These are phyloP conservation scores for Neodiprion fabricii DNA, from an alignment of 1,140 invertebrate genomes.

Conservation along the genomic window DNA sequence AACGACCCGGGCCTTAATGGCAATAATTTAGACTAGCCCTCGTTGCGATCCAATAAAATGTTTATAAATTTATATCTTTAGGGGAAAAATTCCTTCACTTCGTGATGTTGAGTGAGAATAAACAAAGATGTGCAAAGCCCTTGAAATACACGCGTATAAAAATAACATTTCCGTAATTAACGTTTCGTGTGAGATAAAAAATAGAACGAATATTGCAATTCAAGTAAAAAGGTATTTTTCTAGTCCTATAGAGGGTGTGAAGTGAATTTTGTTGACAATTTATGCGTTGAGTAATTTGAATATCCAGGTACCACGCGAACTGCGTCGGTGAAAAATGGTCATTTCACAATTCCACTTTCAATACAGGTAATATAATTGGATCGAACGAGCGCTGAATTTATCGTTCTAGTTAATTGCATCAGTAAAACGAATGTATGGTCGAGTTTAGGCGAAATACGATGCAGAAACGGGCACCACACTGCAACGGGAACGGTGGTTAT, in stretches of 20 bases:
- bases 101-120: no score
- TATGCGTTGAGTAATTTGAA: not conserved
- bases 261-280: not conserved
- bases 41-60: not conserved
- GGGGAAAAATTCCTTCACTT: no score
- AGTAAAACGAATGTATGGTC: not conserved
- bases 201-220: no score
- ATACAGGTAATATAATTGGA: not conserved
- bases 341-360: not conserved
- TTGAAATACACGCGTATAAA: no score
- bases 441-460: not conserved
- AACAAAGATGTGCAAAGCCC: no score
- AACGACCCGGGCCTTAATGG: not conserved
- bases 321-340: not conserved
- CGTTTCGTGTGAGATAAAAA: no score
- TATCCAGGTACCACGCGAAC: not conserved
- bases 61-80: no score
- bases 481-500: not conserved
- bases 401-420: not conserved
- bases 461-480: not conserved
- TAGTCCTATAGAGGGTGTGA: not conserved
- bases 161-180: no score
- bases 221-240: no score
- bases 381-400: slow-evolving; percentile 5
- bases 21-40: not conserved